phyloP scores from a whole-genome alignment of 2,888 invertebrate genomes.

The Didymodactylos carnosus region DNA sequence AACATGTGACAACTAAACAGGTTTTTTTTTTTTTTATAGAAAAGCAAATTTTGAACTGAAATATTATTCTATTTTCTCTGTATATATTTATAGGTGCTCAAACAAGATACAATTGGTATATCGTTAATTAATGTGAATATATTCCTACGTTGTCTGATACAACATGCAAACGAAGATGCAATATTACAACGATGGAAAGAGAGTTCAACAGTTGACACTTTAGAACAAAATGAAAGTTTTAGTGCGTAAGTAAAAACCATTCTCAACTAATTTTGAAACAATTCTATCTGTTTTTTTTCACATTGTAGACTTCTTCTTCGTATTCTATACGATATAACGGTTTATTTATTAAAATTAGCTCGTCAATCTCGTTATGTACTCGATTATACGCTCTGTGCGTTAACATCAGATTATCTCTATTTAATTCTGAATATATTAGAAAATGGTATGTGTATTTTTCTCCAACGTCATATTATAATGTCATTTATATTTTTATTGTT shows the following conservation, averaged over 20 bases:
- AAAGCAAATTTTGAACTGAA: too few relatives aligned
- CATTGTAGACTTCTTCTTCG: background rate
- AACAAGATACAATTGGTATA: background rate
- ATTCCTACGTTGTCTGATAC: background rate
- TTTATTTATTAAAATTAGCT: background rate
- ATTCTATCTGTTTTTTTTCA: too few relatives aligned
- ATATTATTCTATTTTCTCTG: background rate
- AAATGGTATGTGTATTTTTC: too few relatives aligned
- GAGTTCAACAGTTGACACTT: background rate
- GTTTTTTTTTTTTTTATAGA: background rate
- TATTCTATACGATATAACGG: background rate
- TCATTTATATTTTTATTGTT: background rate
- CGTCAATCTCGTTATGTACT: background rate
- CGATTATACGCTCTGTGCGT: background rate
- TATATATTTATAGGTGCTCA: background rate
- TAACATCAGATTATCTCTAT: background rate
- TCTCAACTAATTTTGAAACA: background rate
- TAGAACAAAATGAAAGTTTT: background rate
- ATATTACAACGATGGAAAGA: background rate
- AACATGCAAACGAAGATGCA: background rate
- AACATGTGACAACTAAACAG: background rate
- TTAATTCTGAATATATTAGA: background rate
- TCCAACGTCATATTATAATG: too few relatives aligned
- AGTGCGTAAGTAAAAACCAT: background rate
- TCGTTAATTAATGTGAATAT: background rate